A percentile compares a stretch with the other conserved stretches of the same genome.
Evolutionary conservation across 2,797 vertebrate species (phyloP).

Genomic region (Sphaeramia orbicularis): DNA sequence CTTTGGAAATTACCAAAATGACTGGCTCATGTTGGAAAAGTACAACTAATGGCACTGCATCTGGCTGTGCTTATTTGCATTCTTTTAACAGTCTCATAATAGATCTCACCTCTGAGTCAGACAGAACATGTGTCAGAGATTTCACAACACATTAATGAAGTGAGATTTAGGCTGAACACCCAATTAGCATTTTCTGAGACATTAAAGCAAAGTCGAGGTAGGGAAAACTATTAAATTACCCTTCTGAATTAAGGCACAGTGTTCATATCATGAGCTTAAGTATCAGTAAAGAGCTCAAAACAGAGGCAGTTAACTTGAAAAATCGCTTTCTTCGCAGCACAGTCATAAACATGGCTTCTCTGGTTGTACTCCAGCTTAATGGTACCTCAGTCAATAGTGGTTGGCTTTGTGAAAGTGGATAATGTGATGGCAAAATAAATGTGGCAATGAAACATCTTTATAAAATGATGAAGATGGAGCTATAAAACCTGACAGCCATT

Average conservation of each 20-base stretch:
- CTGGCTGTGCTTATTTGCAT: constrained; percentile 70
- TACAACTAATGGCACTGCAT: constrained; percentile 70
- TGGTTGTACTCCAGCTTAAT: constrained; percentile 65
- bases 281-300: constrained; percentile 66
- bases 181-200: constrained; percentile 32
- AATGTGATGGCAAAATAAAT: constrained; percentile 74
- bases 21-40: constrained; percentile 75
- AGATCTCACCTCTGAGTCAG: constrained; percentile 38
- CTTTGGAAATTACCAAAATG: constrained; percentile 66
- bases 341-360: constrained; percentile 66
- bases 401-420: constrained; percentile 60
- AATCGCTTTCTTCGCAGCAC: constrained; percentile 49
- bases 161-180: constrained; percentile 27
- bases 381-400: constrained; percentile 68
- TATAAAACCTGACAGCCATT: constrained; percentile 71
- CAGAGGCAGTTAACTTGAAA: constrained; percentile 64
- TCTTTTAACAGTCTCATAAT: constrained; percentile 64
- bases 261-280: constrained; percentile 46
- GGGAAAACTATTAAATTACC: constrained; percentile 33
- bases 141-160: constrained; percentile 15
- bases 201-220: constrained; percentile 26
- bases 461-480: constrained; percentile 76
- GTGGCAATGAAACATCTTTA: constrained; percentile 74
- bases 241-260: constrained; percentile 31
- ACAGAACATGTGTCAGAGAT: constrained; percentile 34